Evolutionary conservation across 2,113 vertebrate species (phyloP), one percentile per base, ranked within the genome.

Genomic region (Carassius auratus): DNA sequence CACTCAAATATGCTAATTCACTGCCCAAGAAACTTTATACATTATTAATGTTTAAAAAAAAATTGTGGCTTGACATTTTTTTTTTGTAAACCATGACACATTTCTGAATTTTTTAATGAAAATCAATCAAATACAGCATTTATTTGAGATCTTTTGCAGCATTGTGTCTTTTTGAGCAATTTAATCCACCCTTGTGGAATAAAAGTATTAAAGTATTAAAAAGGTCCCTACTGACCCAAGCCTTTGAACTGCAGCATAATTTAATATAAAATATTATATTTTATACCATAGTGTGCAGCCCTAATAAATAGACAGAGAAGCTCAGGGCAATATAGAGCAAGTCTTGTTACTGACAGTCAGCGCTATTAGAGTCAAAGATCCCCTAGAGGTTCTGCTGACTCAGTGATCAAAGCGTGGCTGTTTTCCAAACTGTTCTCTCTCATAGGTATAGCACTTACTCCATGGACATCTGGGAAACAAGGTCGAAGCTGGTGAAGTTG

Each of bases 391-490:
- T 75, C 45, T 85, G 69, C 76, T 76, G 75, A 76, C 50, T 76
- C 38, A 57, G 57, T 45, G 26, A 79, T 61, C 30, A 79, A 76
- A 76, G 48, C 4, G 3, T 76, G 26, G 75, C 17, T 59, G 52
- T 78, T 59, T 78, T 78, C 76, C 50, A 57, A 21, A 26, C 30
- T 8, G 17, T 52, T 84, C 78, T 71, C 36, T 66, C 13, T 76
- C 15, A 8, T 33, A 33, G 75, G 15, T 57, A n/a, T 50, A 68
- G 26, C 85, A 97, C 98, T 99, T 96, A 99, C 98, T 99, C 98
- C 97, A 99, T 97, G 85, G 97, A 98, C 97, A 99, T 99, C 93
- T 98, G 98, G 48, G 98, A 99, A 82, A 99, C 98, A 17, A 97
- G 92, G 0, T 99, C 98, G 68, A 99, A 99, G 89, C 95, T 96